A percentile compares a stretch with the other conserved stretches of the same genome.
phyloP scores from a whole-genome alignment of 2,797 vertebrate genomes.

The Coregonus suidteri region DNA sequence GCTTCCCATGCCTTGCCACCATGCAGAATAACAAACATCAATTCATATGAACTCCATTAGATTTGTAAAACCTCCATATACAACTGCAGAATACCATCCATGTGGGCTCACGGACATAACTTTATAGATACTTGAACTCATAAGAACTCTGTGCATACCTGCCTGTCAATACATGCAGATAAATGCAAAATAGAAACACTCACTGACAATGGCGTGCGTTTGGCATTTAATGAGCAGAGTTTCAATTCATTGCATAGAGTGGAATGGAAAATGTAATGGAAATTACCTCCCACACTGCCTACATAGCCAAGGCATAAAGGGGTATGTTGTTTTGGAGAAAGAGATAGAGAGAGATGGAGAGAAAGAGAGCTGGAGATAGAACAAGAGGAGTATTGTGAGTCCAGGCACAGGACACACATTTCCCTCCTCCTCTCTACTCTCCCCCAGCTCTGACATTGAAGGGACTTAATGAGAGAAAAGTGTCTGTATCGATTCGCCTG shows the following conservation, averaged over 20 bases:
- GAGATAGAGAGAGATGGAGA: constrained; percentile 4
- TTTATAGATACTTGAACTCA: too few relatives aligned
- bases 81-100: too few relatives aligned
- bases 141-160: not conserved
- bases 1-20: not conserved
- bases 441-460: constrained; percentile 37
- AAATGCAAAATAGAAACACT: not conserved
- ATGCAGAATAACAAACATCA: too few relatives aligned
- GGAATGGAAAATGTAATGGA: not conserved
- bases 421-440: not conserved
- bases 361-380: not conserved
- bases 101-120: too few relatives aligned
- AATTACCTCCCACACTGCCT: not conserved
- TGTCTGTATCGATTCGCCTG: constrained; percentile 45
- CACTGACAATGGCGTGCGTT: not conserved
- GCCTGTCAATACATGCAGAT: not conserved
- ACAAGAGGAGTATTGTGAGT: constrained; percentile 18
- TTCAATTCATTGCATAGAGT: not conserved
- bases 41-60: too few relatives aligned
- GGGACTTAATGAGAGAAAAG: constrained; percentile 57
- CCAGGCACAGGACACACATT: not conserved
- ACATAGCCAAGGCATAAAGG: too few relatives aligned
- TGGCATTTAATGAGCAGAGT: not conserved
- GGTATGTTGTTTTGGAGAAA: not conserved
- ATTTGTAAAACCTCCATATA: too few relatives aligned